phyloP scores from a whole-genome alignment of 1,140 invertebrate genomes.

The Rhynchophorus ferrugineus region DNA sequence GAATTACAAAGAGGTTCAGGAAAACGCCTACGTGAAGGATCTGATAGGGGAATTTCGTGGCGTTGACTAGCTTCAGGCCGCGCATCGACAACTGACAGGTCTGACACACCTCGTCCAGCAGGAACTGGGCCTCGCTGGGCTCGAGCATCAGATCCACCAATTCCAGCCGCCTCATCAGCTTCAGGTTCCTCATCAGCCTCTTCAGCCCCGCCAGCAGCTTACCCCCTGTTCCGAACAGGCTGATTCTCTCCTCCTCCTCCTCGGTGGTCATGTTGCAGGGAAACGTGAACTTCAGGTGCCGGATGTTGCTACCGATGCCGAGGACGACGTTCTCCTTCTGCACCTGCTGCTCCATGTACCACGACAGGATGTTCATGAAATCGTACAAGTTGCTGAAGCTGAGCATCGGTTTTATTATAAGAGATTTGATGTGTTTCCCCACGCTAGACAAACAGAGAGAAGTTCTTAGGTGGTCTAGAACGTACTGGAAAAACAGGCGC shows the following conservation, averaged over 20 bases:
- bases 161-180: conserved; percentile 56
- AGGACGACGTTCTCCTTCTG: conserved; percentile 32
- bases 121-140: conserved; percentile 55
- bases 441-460: conserved; percentile 65
- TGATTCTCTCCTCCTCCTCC: conserved; percentile 52
- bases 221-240: conserved; percentile 70
- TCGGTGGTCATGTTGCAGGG: conserved; percentile 66
- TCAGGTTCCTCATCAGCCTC: conserved; percentile 61
- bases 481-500: conserved; percentile 47
- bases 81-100: conserved; percentile 57
- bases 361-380: conserved; percentile 74
- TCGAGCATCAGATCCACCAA: conserved; percentile 73
- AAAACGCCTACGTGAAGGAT: conserved; percentile 72
- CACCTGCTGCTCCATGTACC: conserved; percentile 52
- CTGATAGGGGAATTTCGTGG: conserved; percentile 64
- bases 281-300: conserved; percentile 66
- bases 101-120: conserved; percentile 67
- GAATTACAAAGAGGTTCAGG: conserved; percentile 58
- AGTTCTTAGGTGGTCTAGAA: conserved; percentile 66
- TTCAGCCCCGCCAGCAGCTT: conserved; percentile 62
- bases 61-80: conserved; percentile 64
- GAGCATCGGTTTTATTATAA: conserved; percentile 65
- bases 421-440: conserved; percentile 56
- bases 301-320: conserved; percentile 52
- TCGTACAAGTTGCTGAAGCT: conserved; percentile 81